Conservation (phyloP, 1,140 invertebrate genomes). For the Anastrepha ludens region DNA sequence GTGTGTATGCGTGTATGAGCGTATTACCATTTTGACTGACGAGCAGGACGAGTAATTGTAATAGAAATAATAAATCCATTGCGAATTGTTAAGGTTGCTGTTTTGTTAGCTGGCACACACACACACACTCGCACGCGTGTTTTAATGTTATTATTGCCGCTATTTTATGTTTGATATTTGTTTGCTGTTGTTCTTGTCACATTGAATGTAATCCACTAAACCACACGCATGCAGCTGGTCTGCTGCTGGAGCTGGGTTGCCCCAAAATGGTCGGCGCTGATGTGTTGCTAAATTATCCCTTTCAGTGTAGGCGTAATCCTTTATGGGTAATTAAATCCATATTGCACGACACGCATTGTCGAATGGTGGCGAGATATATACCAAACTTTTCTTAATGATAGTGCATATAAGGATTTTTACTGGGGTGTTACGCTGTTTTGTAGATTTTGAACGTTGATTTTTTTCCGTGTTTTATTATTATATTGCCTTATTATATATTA, state of each 20-base stretch:
- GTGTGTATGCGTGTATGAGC: background rate
- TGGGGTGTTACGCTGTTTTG: no score
- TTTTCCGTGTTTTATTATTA: background rate
- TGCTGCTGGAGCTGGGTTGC: background rate
- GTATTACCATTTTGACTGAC: conserved; percentile 45
- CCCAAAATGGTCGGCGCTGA: background rate
- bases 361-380: background rate
- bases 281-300: conserved; percentile 44
- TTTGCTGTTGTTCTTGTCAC: conserved; percentile 15
- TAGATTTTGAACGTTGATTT: background rate
- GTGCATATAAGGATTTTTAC: no score
- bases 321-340: conserved; percentile 58
- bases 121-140: background rate
- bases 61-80: conserved; percentile 50
- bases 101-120: background rate
- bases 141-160: background rate
- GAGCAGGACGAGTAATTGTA: conserved; percentile 36
- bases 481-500: background rate
- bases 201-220: conserved; percentile 18
- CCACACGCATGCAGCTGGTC: background rate
- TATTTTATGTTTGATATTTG: conserved; percentile 39
- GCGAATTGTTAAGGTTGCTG: conserved; percentile 13
- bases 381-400: no score
- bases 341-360: background rate
- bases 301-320: conserved; percentile 58